Percentiles rank a stretch among this genome's conserved stretches.
Conservation (phyloP, 23 tunicate species). For the Styela plicata region DNA sequence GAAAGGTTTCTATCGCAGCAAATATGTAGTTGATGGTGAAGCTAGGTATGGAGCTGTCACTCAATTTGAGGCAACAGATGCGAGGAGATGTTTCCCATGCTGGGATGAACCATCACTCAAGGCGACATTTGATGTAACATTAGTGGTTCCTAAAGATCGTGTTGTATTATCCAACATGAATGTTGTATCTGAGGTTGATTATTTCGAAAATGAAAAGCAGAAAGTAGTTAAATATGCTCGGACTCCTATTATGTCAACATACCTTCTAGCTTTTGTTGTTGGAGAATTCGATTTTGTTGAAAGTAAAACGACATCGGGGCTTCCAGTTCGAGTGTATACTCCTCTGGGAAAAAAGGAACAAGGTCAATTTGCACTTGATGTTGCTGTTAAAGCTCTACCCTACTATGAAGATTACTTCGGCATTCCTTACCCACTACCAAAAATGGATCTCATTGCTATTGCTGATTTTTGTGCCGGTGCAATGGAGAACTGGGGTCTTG, state of each 20-base stretch:
- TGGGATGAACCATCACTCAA: conserved; percentile 99
- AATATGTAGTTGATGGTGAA: conserved; percentile 63
- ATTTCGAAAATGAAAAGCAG: conserved; percentile 34
- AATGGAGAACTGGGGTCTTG: conserved; percentile 99
- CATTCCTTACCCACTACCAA: conserved; percentile 89
- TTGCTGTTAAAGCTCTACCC: conserved; percentile 69
- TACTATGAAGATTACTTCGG: conserved; percentile 92
- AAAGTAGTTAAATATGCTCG: conserved; percentile 71
- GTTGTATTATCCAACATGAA: conserved; percentile 97
- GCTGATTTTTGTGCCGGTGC: conserved; percentile 97
- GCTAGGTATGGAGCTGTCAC: conserved; percentile 77
- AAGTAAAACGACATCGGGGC: conserved; percentile 39
- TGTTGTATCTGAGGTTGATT: conserved; percentile 60
- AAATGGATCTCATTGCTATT: conserved; percentile 95
- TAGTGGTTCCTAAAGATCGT: conserved; percentile 85
- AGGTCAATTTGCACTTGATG: conserved; percentile 85
- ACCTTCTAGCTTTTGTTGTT: conserved; percentile 95
- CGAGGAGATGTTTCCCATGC: conserved; percentile 95
- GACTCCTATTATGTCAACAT: conserved; percentile 98
- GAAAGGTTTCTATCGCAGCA: conserved; percentile 93
- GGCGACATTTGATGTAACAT: conserved; percentile 87
- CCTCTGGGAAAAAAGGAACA: conserved; percentile 68
- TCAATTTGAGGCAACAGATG: conserved; percentile 93
- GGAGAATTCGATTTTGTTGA: conserved; percentile 95
- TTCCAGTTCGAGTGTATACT: conserved; percentile 90